Evolutionary conservation across 2,888 invertebrate genomes (phyloP).

Genomic region (Trachelus iudaicus): DNA sequence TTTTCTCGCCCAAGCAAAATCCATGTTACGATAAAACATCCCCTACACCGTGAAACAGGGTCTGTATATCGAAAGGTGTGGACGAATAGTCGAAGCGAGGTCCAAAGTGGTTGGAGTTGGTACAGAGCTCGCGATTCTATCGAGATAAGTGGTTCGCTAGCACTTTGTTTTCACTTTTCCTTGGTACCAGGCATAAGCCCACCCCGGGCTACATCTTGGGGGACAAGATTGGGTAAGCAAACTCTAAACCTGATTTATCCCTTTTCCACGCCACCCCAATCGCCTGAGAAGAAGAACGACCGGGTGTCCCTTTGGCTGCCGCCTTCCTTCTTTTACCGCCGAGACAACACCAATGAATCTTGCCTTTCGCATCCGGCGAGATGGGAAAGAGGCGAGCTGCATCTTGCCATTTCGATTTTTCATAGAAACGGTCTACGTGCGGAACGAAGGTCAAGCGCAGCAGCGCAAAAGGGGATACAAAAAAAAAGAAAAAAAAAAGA

Average conservation of each 20-base stretch:
- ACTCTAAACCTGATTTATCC: constrained; percentile 7
- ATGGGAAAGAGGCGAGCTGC: not conserved
- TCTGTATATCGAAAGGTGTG: not conserved
- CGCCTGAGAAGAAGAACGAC: constrained; percentile 7
- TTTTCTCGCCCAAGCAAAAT: not conserved
- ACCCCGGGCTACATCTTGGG: not conserved
- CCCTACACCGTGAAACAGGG: not conserved
- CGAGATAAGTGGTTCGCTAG: not conserved
- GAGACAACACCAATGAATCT: constrained; percentile 5
- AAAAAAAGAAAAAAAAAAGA: not conserved
- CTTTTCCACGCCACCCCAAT: constrained; percentile 5
- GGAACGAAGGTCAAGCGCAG: not conserved
- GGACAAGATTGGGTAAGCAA: constrained; percentile 7
- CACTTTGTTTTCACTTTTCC: constrained; percentile 3
- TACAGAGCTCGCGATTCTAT: not conserved
- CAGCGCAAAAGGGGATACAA: not conserved
- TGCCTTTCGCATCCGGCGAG: not conserved
- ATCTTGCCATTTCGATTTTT: not conserved
- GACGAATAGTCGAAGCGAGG: not conserved
- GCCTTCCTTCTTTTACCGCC: not conserved
- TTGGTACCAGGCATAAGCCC: constrained; percentile 1
- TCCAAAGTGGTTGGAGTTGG: not conserved
- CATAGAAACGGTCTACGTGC: not conserved
- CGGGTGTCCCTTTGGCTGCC: not conserved
- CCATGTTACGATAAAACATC: not conserved